Evolutionary conservation across 2,888 invertebrate genomes (phyloP), one percentile per base, ranked within the genome.

Genomic region (Cyaniris semiargus): DNA sequence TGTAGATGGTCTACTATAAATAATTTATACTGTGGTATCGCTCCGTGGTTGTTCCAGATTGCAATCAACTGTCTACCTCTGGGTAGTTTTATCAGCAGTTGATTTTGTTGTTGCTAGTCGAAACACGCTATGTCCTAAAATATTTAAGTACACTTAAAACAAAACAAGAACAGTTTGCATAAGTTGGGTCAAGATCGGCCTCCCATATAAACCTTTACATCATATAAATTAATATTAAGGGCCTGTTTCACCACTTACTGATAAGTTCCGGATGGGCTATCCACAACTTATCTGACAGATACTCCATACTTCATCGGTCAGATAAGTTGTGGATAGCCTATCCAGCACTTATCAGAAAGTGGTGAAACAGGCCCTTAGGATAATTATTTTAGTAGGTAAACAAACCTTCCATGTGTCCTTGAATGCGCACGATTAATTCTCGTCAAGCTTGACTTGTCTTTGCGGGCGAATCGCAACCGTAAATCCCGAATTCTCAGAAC

Each of bases 1-100:
- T 44, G 44, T 10, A 53, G 53, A 15, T 18, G 1, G 13, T 53
- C 53, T 53, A 53, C 53, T 53, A 3, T 53, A 18, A 18, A 53
- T 53, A 53, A 53, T 18, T 53, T 53, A 53, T 18, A 53, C 18
- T 53, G 53, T 53, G 53, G 18, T 53, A 53, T 66, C 18, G 27
- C 66, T 27, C 13, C 23, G 23, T 44, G 21, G 21, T 4, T 21
- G 38, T 72, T 72, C 44, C 13, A 44, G 72, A 72, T 72, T 72
- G 48, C 48, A 44, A 74, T 74, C 74, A 53, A 53, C 74, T 21
- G 74, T 74, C 71, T 44, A 8, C 23, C 44, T 72, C 38, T 72
- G 18, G 21, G 48, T 66, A 15, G 13, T 31, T 66, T 66, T 66
- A 66, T 66, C 27, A 31, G 27, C 66, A 27, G 27, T 66, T 60